phyloP scores from a whole-genome alignment of 1,140 invertebrate species.

The Hypothenemus hampei region DNA sequence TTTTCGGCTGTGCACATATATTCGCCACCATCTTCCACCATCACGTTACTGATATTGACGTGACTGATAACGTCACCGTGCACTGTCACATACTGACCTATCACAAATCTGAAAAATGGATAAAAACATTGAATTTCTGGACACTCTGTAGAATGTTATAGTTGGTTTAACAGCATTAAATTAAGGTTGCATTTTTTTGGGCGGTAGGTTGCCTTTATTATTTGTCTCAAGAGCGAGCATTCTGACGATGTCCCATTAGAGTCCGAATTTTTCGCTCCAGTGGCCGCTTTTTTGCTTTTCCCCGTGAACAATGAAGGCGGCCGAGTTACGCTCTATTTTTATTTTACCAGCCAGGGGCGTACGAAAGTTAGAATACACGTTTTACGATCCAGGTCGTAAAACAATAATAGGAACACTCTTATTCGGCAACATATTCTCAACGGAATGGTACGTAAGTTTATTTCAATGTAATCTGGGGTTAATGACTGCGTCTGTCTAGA shows the following conservation, averaged over 20 bases:
- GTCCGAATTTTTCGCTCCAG: constrained; percentile 7
- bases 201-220: constrained; percentile 1
- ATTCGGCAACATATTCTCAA: no score
- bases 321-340: neutral
- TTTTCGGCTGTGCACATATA: constrained; percentile 79
- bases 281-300: constrained; percentile 4
- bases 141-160: neutral
- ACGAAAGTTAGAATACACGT: neutral
- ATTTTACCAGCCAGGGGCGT: neutral
- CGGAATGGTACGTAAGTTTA: no score
- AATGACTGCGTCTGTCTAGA: no score
- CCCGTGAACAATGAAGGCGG: constrained; percentile 2
- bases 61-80: constrained; percentile 82
- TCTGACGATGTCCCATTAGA: constrained; percentile 7
- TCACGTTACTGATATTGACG: constrained; percentile 79
- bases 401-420: no score
- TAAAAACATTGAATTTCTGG: neutral
- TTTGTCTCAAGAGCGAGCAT: neutral
- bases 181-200: neutral
- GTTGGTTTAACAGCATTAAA: neutral
- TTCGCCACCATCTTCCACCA: constrained; percentile 81
- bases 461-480: no score
- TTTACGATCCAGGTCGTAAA: neutral
- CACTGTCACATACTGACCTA: constrained; percentile 74
- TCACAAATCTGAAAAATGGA: constrained; percentile 60